A percentile compares a stretch with the other conserved stretches of the same genome.
These are phyloP conservation scores for Porites australiensis DNA, from an alignment of 64 coral and sea anemone species.

Conservation along the genomic window DNA sequence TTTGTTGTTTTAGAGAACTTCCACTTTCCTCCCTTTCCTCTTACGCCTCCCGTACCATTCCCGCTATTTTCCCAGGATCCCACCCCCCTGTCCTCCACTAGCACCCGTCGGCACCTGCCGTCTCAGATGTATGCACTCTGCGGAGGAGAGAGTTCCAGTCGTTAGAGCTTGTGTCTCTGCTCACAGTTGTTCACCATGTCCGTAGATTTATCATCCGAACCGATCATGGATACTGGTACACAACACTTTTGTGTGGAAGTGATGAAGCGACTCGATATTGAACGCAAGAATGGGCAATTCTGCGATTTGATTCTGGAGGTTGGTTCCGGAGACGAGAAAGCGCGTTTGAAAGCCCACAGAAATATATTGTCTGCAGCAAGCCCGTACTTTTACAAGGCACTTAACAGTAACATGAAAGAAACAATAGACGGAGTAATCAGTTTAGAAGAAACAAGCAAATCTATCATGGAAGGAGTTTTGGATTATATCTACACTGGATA, in stretches of 20 bases:
- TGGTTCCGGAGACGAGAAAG: neutral
- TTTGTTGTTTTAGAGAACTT: too few species aligned
- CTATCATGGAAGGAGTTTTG: conserved; percentile 50
- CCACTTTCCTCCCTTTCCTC: too few species aligned
- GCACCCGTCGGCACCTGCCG: too few species aligned
- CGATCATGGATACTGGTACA: neutral
- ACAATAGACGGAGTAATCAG: conserved; percentile 43
- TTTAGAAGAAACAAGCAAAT: conserved; percentile 1
- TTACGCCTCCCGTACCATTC: too few species aligned
- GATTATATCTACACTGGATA: conserved; percentile 54
- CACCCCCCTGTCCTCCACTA: too few species aligned
- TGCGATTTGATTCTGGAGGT: neutral
- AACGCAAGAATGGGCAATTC: neutral
- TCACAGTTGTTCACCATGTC: neutral
- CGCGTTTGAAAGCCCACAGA: too few species aligned
- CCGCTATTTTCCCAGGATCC: too few species aligned
- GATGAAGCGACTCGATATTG: neutral
- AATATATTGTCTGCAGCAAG: too few species aligned
- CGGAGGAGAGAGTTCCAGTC: too few species aligned
- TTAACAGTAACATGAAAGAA: conserved; percentile 3
- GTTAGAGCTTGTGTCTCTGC: too few species aligned
- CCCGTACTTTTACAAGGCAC: too few species aligned
- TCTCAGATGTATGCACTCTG: too few species aligned
- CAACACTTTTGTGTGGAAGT: neutral
- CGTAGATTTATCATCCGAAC: neutral